Conservation (phyloP, 2,797 vertebrate species). For the Spinus pinus region DNA sequence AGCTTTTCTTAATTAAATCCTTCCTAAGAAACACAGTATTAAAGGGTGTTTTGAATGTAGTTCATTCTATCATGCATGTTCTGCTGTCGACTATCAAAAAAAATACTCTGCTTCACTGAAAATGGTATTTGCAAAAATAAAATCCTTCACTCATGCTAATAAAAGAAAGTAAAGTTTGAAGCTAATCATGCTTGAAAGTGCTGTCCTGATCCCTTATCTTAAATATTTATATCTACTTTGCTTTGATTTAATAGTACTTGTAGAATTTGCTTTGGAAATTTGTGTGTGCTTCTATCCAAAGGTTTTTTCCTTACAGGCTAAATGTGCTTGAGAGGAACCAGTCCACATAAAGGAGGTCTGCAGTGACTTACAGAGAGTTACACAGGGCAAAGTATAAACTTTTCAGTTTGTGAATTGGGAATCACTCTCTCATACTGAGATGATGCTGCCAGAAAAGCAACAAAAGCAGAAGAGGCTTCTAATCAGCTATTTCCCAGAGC, state of each 20-base stretch:
- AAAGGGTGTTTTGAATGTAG: neutral
- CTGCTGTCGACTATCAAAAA: neutral
- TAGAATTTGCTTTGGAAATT: neutral
- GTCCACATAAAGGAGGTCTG: neutral
- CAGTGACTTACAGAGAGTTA: neutral
- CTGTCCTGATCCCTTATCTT: neutral
- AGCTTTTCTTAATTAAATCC: neutral
- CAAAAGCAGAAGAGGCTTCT: neutral
- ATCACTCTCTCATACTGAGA: neutral
- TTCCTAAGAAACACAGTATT: neutral
- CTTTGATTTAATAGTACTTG: neutral
- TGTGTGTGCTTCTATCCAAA: neutral
- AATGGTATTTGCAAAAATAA: neutral
- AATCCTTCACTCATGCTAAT: neutral
- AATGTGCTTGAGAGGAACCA: neutral
- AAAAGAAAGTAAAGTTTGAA: neutral
- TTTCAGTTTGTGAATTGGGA: neutral
- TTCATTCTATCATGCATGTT: neutral
- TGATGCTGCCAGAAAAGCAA: neutral
- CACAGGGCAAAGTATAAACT: neutral
- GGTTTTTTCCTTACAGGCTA: neutral
- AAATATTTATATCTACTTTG: neutral
- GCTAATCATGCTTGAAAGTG: neutral
- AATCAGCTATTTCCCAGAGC: neutral
- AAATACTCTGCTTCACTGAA: neutral